These are phyloP conservation scores for Hipparchia sbordonii DNA, from an alignment of 2,888 invertebrate species.

Conservation along the genomic window DNA sequence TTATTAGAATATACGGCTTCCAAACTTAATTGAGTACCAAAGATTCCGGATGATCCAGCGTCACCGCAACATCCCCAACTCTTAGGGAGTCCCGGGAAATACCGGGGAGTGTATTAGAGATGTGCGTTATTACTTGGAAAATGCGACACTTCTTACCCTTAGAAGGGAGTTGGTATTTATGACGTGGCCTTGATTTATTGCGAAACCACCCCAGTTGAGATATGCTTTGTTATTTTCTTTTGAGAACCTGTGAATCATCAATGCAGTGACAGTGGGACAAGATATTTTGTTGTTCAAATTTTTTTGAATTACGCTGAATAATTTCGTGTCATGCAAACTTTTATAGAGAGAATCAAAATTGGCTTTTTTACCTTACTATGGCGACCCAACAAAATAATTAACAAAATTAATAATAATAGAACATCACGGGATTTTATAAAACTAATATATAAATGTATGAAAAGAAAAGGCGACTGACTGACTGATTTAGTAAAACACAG, in stretches of 20 bases:
- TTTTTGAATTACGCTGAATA: conserved; percentile 23
- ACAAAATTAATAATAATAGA: too few species aligned
- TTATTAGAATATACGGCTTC: conserved; percentile 53
- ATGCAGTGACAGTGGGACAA: conserved; percentile 20
- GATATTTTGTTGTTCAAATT: conserved; percentile 20
- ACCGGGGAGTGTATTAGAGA: conserved; percentile 56
- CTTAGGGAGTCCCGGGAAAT: conserved; percentile 43
- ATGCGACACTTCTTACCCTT: conserved; percentile 65
- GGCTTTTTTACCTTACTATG: too few species aligned
- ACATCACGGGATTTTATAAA: too few species aligned
- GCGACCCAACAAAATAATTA: too few species aligned
- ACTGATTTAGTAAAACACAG: too few species aligned
- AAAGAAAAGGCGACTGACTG: too few species aligned
- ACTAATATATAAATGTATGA: too few species aligned
- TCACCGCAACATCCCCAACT: conserved; percentile 43
- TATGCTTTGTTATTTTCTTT: conserved; percentile 62
- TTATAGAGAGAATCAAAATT: neutral
- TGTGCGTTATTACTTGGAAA: conserved; percentile 65
- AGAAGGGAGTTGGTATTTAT: conserved; percentile 61
- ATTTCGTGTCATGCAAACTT: neutral
- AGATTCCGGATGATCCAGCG: conserved; percentile 45
- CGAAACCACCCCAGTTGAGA: conserved; percentile 54
- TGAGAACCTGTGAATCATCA: conserved; percentile 48
- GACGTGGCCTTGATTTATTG: conserved; percentile 65
- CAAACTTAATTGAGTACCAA: conserved; percentile 57